Percentiles rank a stretch among this genome's conserved stretches.
These are phyloP conservation scores for Protomyctophum bolini DNA, from an alignment of 2,113 vertebrate genomes.

Conservation along the genomic window DNA sequence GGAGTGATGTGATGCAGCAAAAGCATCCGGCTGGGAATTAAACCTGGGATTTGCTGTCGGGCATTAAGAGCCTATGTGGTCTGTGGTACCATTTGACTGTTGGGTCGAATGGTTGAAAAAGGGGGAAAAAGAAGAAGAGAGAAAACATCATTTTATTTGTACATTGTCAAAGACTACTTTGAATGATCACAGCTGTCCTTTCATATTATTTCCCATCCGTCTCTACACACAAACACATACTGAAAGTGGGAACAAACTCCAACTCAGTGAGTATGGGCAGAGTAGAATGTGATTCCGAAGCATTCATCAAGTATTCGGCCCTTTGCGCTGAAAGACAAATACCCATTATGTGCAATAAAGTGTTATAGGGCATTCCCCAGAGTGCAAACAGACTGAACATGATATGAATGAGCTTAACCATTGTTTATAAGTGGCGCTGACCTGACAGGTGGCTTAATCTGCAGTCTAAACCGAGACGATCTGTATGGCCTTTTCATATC, in stretches of 20 bases:
- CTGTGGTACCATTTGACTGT: too few species aligned
- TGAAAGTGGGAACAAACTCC: neutral
- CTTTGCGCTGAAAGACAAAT: conserved; percentile 29
- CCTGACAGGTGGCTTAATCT: conserved; percentile 60
- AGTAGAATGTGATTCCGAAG: conserved; percentile 3
- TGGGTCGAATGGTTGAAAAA: too few species aligned
- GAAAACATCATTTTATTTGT: neutral
- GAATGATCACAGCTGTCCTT: neutral
- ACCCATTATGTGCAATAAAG: conserved; percentile 35
- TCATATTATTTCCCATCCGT: neutral
- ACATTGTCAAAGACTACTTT: neutral
- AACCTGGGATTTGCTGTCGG: too few species aligned
- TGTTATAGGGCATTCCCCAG: conserved; percentile 26
- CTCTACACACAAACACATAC: conserved; percentile 17
- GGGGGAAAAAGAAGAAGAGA: neutral
- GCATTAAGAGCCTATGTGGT: too few species aligned
- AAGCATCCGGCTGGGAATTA: too few species aligned
- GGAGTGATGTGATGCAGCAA: too few species aligned
- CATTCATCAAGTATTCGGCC: conserved; percentile 17
- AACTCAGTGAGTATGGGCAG: neutral
- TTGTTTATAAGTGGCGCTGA: conserved; percentile 65
- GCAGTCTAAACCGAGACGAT: conserved; percentile 62
- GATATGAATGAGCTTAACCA: conserved; percentile 39
- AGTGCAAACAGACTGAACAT: conserved; percentile 45
- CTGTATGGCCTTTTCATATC: conserved; percentile 48